A percentile compares a stretch with the other conserved stretches of the same genome.
Conservation (phyloP, 1,140 invertebrate species). For the Nasonia giraulti region DNA sequence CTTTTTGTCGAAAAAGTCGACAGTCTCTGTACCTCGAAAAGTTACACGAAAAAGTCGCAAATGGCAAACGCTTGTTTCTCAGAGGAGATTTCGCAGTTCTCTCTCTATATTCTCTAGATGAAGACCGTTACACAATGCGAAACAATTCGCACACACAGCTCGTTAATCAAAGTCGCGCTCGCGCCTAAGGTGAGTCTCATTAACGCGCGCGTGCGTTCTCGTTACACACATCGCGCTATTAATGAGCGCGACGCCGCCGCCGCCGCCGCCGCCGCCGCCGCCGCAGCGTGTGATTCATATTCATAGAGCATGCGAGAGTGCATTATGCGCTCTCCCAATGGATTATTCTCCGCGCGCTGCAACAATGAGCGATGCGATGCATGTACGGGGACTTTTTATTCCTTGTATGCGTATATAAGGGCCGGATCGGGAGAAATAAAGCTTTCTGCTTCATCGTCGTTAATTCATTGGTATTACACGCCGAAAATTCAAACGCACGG, state of each 20-base stretch:
- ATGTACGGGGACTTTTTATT: not conserved
- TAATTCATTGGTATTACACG: not conserved
- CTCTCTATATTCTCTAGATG: not conserved
- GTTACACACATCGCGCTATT: slow-evolving; percentile 49
- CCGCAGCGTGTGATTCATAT: slow-evolving; percentile 51
- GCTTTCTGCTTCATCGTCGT: slow-evolving; percentile 36
- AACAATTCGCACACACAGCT: slow-evolving; percentile 27
- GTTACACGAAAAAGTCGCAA: not conserved
- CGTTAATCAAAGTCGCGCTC: slow-evolving; percentile 58
- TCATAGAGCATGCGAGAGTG: slow-evolving; percentile 50
- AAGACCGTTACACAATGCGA: not conserved
- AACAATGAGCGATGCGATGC: slow-evolving; percentile 3
- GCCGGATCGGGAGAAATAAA: no score
- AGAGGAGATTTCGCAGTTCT: no score
- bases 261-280: not conserved
- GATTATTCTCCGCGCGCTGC: slow-evolving; percentile 44
- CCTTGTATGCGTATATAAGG: not conserved
- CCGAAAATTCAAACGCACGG: not conserved
- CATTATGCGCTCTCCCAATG: slow-evolving; percentile 11
- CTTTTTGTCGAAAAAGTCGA: no score
- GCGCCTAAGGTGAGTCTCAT: slow-evolving; percentile 39
- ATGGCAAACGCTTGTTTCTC: not conserved
- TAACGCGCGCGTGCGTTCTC: slow-evolving; percentile 15
- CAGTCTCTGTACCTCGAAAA: no score
- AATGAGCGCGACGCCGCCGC: slow-evolving; percentile 8